Evolutionary conservation across 2,113 vertebrate species (phyloP).

Genomic region (Nothocercus julius): DNA sequence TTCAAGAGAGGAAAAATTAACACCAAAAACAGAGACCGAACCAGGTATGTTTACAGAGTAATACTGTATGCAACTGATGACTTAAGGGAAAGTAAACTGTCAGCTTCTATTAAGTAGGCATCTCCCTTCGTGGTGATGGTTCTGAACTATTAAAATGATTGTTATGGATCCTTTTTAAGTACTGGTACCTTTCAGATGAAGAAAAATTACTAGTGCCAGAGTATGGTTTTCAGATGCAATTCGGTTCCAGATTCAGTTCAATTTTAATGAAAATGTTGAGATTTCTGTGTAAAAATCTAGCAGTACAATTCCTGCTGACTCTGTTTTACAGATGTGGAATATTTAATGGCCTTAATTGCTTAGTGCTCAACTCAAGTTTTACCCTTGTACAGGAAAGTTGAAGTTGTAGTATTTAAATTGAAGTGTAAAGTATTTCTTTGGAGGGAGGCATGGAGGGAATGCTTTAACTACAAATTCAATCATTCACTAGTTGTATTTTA

Average conservation of each 20-base stretch:
- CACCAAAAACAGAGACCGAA: slow-evolving; percentile 86
- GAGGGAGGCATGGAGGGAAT: not conserved
- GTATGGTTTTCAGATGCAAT: not conserved
- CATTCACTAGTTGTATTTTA: no score
- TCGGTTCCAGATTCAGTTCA: not conserved
- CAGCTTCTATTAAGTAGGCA: not conserved
- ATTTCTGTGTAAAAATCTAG: not conserved
- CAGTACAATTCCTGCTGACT: not conserved
- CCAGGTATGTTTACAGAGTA: slow-evolving; percentile 84
- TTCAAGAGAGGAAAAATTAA: slow-evolving; percentile 89
- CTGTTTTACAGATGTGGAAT: not conserved
- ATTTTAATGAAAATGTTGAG: not conserved
- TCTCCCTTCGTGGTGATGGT: not conserved
- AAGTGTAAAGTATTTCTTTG: not conserved
- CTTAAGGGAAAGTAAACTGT: not conserved
- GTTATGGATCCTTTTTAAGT: not conserved
- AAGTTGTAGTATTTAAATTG: not conserved
- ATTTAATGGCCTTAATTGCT: not conserved
- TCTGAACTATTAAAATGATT: not conserved
- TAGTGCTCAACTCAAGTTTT: not conserved
- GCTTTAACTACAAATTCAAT: not conserved
- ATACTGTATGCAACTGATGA: not conserved
- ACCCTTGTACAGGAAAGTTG: not conserved
- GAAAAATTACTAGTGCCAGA: not conserved
- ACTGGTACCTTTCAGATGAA: not conserved